Conservation (phyloP, 2,888 invertebrate species). For the Scelioninae gen. 2 region DNA sequence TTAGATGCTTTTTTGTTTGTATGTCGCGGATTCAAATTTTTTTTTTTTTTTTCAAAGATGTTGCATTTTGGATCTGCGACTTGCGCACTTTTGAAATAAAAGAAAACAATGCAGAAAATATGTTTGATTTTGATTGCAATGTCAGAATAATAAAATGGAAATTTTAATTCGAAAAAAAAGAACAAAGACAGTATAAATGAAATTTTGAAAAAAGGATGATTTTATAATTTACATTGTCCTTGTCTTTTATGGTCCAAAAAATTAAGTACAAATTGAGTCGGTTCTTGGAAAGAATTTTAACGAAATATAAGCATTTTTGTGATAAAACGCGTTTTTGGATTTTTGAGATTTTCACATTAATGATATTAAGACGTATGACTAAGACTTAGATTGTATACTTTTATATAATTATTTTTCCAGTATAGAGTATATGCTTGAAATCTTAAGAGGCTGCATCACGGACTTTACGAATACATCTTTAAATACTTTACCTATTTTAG, state of each 20-base stretch:
- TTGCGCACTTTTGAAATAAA: constrained; percentile 8
- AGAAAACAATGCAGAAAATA: too few relatives aligned
- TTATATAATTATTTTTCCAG: too few relatives aligned
- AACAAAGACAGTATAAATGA: constrained; percentile 15
- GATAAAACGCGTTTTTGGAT: constrained; percentile 7
- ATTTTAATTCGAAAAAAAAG: constrained; percentile 1
- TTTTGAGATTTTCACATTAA: constrained; percentile 3
- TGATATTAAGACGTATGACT: constrained; percentile 18
- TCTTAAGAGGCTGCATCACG: too few relatives aligned
- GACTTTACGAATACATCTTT: too few relatives aligned
- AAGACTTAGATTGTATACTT: not conserved
- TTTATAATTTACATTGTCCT: constrained; percentile 22
- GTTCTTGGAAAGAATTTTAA: constrained; percentile 1
- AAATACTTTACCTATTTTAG: too few relatives aligned
- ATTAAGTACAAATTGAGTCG: constrained; percentile 13
- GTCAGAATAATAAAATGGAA: not conserved
- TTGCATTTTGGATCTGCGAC: constrained; percentile 1
- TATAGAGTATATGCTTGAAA: too few relatives aligned
- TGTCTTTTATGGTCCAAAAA: constrained; percentile 1
- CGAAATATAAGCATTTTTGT: constrained; percentile 19
- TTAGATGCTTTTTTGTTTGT: too few relatives aligned
- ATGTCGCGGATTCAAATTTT: not conserved
- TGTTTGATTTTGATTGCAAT: too few relatives aligned
- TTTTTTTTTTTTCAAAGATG: not conserved
- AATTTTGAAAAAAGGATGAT: constrained; percentile 11